A percentile compares a stretch with the other conserved stretches of the same genome.
These are phyloP conservation scores for Brotula barbata DNA, from an alignment of 2,797 vertebrate species.

Conservation along the genomic window DNA sequence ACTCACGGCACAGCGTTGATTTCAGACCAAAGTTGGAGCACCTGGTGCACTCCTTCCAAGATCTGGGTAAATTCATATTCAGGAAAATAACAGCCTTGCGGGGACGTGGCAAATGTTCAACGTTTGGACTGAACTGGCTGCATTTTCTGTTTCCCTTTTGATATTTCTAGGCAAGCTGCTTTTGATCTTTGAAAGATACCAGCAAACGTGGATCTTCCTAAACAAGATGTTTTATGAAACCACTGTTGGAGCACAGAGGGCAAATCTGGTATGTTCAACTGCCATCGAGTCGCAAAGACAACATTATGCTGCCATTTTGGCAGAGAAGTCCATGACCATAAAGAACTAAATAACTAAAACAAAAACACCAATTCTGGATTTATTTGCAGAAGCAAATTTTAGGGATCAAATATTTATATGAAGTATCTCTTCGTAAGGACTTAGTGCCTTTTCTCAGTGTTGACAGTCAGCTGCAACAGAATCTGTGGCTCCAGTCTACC, in stretches of 20 bases:
- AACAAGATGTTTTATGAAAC: constrained; percentile 78
- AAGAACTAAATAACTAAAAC: too few relatives aligned
- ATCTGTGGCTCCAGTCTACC: too few relatives aligned
- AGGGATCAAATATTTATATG: too few relatives aligned
- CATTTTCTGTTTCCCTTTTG: constrained; percentile 19
- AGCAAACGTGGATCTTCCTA: constrained; percentile 84
- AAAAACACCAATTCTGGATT: too few relatives aligned
- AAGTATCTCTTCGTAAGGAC: too few relatives aligned
- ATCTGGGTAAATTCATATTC: constrained; percentile 74
- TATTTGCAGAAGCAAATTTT: too few relatives aligned
- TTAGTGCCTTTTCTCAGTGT: too few relatives aligned
- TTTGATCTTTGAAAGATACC: constrained; percentile 80
- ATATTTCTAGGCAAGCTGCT: constrained; percentile 74
- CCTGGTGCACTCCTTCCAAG: constrained; percentile 74
- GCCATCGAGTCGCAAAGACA: too few relatives aligned
- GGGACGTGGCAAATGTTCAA: neutral
- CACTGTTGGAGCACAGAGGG: constrained; percentile 58
- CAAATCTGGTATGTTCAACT: constrained; percentile 74
- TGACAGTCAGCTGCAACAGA: too few relatives aligned
- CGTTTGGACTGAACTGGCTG: neutral
- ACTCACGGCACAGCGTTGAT: constrained; percentile 68
- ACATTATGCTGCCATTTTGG: too few relatives aligned
- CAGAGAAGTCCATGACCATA: too few relatives aligned
- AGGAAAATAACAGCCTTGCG: neutral
- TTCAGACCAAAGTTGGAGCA: constrained; percentile 70